phyloP scores from a whole-genome alignment of 2,888 invertebrate genomes.

The Plagodis pulveraria region DNA sequence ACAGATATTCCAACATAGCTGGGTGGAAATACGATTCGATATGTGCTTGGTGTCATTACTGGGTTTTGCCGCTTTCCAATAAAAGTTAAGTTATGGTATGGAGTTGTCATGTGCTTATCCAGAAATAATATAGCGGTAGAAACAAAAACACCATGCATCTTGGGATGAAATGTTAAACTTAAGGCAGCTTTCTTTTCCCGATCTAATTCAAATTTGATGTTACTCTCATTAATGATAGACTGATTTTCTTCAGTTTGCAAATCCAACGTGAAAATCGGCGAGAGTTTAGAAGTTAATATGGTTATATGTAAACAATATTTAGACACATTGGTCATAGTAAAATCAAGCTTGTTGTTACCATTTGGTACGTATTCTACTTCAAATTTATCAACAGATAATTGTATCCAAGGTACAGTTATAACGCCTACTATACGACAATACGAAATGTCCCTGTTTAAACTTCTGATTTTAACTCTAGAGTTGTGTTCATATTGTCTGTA shows the following conservation, averaged over 20 bases:
- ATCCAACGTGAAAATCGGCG: constrained; percentile 64
- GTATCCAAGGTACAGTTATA: constrained; percentile 72
- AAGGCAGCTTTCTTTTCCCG: constrained; percentile 49
- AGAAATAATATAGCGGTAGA: constrained; percentile 68
- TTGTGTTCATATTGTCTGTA: constrained; percentile 70
- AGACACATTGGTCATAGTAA: constrained; percentile 73
- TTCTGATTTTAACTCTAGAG: constrained; percentile 63
- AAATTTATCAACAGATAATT: constrained; percentile 69
- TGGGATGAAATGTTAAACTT: constrained; percentile 67
- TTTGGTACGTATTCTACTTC: constrained; percentile 60
- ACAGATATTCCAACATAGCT: constrained; percentile 54
- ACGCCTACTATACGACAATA: constrained; percentile 71
- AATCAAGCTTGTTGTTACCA: constrained; percentile 55
- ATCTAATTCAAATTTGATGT: constrained; percentile 68
- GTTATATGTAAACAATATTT: constrained; percentile 65
- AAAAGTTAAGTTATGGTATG: constrained; percentile 74
- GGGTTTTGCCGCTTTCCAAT: constrained; percentile 61
- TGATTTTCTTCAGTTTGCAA: constrained; percentile 52
- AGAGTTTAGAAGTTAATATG: constrained; percentile 63
- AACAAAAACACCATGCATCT: constrained; percentile 65
- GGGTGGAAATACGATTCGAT: constrained; percentile 71
- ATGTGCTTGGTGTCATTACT: constrained; percentile 57
- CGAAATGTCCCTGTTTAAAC: constrained; percentile 67
- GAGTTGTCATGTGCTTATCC: constrained; percentile 67
- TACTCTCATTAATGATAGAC: constrained; percentile 53